Evolutionary conservation across 1,140 invertebrate species (phyloP), one percentile per base, ranked within the genome.

Genomic region (Rhagoletis zephyria): DNA sequence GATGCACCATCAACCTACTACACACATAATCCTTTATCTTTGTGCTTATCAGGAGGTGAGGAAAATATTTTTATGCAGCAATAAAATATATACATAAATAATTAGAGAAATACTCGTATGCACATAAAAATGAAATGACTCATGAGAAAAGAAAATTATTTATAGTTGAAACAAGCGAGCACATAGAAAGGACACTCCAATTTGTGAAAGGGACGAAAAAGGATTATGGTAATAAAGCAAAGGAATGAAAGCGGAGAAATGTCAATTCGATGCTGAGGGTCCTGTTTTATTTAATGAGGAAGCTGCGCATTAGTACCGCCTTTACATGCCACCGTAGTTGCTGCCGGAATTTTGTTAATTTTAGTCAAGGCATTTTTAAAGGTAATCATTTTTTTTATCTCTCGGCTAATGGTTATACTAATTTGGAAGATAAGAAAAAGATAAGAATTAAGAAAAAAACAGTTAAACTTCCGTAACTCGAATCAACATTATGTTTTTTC

Each of bases 81-180:
- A 30, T 30, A 30, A 30, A 30, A 30, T 30, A 30, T 30, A 30
- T 30, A 19, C 51, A 56, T 81, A 81, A 81, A 81, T 56, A 48
- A 81, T 81, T 56, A 0, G 30, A 81, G 74, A 59, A 81, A 81
- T 9, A 2, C 3, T 51, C 19, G 74, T 19, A 19, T 19, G 16
- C 45, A 74, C 48, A 16, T 67, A 67, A 81, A 42, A 81, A 48
- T 67, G 45, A 77, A 77, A 77, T 70, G 40, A 48, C 10, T 70
- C 64, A 65, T 9, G 30, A 65, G n/a, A 9, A 30, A 40, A 10
- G 19, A 3, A 65, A 65, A 65, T 2, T 3, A 65, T 10, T 56
- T 1, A 10, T 56, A 56, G 10, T 56, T 5, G 51, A 56, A 56
- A 10, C 10, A 5, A 56, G 51, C 51, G 51, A 56, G 2, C 51